Base-by-base conservation (phyloP, 35 echinoderm and acorn worm genomes). In the Lytechinus variegatus region DNA sequence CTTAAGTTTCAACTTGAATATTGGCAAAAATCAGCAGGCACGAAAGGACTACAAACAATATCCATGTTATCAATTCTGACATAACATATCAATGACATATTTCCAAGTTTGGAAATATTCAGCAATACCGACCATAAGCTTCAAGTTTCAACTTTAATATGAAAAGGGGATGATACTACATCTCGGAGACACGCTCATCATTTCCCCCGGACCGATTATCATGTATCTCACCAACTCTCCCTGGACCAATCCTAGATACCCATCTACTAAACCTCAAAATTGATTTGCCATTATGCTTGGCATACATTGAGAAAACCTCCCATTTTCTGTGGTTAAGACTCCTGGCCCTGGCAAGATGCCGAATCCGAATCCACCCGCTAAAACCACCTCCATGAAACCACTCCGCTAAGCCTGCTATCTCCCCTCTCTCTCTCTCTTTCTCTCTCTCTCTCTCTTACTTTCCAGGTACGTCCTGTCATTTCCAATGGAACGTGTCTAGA, bases 241-340 rank as follows among this genome's bases (percentile, higher is more conserved):
- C 19, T 1, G 66, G 66, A 79, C 66, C 66, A 79, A 79, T 79
- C 19, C 4, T 79, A 79, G 66, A 79, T 79, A 79, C 66, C 66
- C 66, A 79, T 79, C 66, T 79, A 19, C n/a, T 3, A 79, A 79
- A 79, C 66, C 66, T 79, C 66, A 79, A 79, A n/a, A 79, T 79
- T 79, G 66, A 79, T 79, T 79, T n/a, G 66, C 66, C 66, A 79
- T 79, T 79, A n/a, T 5, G 66, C 66, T 79, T 79, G 66, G 66
- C 66, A 79, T 79, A 16, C 66, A 79, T 16, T 24, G 2, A 0
- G 66, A 79, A 24, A 79, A n/a, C 66, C 66, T 79, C 66, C 66
- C 66, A 79, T 79, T 79, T 79, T 71, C n/a, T 79, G 66, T 79
- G 66, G 66, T 79, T 79, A 12, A n/a, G 21, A 79, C 66, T n/a